Evolutionary conservation across 1,140 invertebrate species (phyloP).

Genomic region (Coptotermes formosanus): DNA sequence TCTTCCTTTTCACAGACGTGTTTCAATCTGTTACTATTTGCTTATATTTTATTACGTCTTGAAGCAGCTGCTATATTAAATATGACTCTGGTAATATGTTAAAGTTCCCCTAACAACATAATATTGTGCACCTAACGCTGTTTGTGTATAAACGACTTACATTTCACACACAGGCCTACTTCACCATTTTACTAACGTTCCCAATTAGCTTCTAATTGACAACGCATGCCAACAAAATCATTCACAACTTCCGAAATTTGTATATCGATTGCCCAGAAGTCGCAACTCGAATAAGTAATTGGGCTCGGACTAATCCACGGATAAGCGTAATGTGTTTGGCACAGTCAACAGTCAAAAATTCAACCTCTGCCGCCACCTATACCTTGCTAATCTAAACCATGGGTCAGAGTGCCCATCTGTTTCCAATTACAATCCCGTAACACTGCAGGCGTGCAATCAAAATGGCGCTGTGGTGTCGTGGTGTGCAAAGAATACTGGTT

Average conservation of each 20-base stretch:
- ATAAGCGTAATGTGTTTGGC: too few species aligned
- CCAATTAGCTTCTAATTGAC: background rate
- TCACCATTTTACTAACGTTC: background rate
- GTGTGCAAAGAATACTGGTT: background rate
- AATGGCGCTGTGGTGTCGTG: background rate
- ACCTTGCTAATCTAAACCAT: too few species aligned
- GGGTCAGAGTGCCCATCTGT: too few species aligned
- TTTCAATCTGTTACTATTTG: background rate
- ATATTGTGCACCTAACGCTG: background rate
- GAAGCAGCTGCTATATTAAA: background rate
- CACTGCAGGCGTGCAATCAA: background rate
- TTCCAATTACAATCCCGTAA: too few species aligned
- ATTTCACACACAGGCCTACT: background rate
- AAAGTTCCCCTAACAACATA: background rate
- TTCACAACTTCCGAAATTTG: background rate
- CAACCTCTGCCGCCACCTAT: too few species aligned
- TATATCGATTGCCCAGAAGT: background rate
- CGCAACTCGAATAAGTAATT: background rate
- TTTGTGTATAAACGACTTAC: background rate
- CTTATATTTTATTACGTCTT: background rate
- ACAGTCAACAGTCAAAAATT: too few species aligned
- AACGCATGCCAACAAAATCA: background rate
- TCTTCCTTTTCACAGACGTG: background rate
- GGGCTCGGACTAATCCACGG: too few species aligned
- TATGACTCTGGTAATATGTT: background rate